A percentile compares a stretch with the other conserved stretches of the same genome.
These are phyloP conservation scores for Sitta europaea DNA, from an alignment of 2,113 vertebrate genomes.

Conservation along the genomic window DNA sequence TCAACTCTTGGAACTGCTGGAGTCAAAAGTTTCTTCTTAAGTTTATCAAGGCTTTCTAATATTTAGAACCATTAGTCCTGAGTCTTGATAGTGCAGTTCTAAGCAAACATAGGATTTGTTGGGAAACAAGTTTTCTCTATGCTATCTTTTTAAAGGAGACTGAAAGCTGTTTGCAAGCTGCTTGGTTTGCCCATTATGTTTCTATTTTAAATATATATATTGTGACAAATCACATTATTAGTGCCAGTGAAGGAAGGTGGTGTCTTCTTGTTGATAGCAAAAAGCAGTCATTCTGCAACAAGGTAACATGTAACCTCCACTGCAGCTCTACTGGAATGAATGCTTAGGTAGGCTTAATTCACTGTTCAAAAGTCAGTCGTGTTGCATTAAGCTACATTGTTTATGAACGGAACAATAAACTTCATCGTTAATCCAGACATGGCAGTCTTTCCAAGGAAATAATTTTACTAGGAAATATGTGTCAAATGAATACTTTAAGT, in stretches of 20 bases:
- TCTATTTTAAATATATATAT: not conserved
- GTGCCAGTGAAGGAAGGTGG: rapidly evolving
- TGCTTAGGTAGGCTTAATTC: not conserved
- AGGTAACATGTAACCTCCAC: rapidly evolving
- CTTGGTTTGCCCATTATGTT: not conserved
- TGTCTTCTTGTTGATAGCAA: rapidly evolving
- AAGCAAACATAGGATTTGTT: not conserved
- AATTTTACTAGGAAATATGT: not conserved
- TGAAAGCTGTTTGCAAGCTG: not conserved
- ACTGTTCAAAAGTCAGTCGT: not conserved
- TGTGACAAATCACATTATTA: not conserved
- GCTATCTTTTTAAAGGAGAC: not conserved
- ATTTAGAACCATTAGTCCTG: not conserved
- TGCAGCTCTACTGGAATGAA: not conserved
- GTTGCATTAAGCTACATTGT: rapidly evolving
- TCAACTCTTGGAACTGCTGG: not conserved
- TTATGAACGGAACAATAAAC: not conserved
- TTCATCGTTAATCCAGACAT: not conserved
- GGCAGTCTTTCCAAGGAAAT: not conserved
- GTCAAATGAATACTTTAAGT: not conserved
- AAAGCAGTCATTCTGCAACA: not conserved
- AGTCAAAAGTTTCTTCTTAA: not conserved
- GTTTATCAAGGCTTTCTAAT: not conserved
- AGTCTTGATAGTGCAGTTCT: not conserved
- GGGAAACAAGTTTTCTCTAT: rapidly evolving